Conservation (phyloP, 2,797 vertebrate genomes). For the Craterocephalus amniculus region DNA sequence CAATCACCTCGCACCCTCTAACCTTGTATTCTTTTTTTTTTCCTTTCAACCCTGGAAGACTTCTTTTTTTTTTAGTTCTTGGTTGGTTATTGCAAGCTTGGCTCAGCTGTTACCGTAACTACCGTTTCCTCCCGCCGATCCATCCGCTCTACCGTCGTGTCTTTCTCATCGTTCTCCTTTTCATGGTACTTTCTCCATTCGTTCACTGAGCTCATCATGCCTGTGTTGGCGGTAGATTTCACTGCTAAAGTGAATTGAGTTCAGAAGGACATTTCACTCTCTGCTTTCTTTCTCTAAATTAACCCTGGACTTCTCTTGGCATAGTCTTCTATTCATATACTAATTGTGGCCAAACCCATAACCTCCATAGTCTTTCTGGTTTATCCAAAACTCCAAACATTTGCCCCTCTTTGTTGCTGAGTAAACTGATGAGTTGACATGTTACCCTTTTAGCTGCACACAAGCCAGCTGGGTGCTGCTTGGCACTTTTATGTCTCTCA, state of each 20-base stretch:
- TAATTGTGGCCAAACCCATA: neutral
- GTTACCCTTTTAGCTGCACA: conserved; percentile 11
- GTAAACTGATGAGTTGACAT: conserved; percentile 18
- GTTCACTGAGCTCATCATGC: neutral
- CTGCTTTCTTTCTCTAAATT: neutral
- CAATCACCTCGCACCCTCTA: conserved; percentile 6
- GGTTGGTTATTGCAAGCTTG: neutral
- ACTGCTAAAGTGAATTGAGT: neutral
- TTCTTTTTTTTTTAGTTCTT: neutral
- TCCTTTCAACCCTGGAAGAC: conserved; percentile 1
- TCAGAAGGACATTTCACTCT: neutral
- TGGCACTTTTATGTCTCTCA: conserved; percentile 19
- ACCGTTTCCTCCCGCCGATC: neutral
- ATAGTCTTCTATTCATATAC: neutral
- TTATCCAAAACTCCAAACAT: neutral
- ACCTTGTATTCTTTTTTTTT: conserved; percentile 45
- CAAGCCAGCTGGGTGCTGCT: conserved; percentile 35
- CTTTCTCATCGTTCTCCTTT: neutral
- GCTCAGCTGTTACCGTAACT: neutral
- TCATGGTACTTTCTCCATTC: neutral
- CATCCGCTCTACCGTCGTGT: neutral
- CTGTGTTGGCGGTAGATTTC: neutral
- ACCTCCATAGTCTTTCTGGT: neutral
- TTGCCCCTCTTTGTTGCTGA: neutral
- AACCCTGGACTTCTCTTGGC: neutral